These are phyloP conservation scores for Calephelis perditalis DNA, from an alignment of 2,888 invertebrate species.

Conservation along the genomic window DNA sequence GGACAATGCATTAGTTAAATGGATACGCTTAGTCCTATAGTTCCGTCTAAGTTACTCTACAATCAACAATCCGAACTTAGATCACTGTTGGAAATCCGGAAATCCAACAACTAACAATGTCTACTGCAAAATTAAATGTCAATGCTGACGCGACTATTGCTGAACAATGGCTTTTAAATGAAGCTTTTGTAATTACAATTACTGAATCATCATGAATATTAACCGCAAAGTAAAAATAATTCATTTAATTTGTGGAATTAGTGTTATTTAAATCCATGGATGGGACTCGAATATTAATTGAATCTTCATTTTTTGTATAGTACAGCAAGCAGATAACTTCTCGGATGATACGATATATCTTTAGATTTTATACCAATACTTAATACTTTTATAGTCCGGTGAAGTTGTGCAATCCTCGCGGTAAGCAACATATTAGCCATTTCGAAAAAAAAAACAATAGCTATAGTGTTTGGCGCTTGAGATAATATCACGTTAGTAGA, in stretches of 20 bases:
- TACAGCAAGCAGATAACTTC: too few relatives aligned
- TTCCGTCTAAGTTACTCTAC: conserved; percentile 63
- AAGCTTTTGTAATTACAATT: conserved; percentile 6
- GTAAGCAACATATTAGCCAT: too few relatives aligned
- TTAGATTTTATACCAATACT: too few relatives aligned
- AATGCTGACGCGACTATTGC: conserved; percentile 35
- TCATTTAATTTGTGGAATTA: background rate
- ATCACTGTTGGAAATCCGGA: conserved; percentile 56
- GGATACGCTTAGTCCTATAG: conserved; percentile 62
- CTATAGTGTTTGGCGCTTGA: too few relatives aligned
- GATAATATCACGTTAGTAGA: too few relatives aligned
- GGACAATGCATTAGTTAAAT: conserved; percentile 75
- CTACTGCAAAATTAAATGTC: conserved; percentile 52
- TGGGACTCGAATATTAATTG: background rate
- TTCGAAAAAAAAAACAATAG: too few relatives aligned
- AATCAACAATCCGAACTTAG: conserved; percentile 71
- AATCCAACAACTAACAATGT: conserved; percentile 57
- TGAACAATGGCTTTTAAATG: conserved; percentile 8
- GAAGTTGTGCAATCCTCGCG: too few relatives aligned
- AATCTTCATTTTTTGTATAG: too few relatives aligned
- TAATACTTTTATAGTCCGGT: too few relatives aligned
- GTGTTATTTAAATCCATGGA: background rate
- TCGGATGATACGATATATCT: too few relatives aligned
- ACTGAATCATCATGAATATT: background rate
- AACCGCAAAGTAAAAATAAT: conserved; percentile 5